phyloP scores from a whole-genome alignment of 2,888 invertebrate species.

The Lampropteryx suffumata region DNA sequence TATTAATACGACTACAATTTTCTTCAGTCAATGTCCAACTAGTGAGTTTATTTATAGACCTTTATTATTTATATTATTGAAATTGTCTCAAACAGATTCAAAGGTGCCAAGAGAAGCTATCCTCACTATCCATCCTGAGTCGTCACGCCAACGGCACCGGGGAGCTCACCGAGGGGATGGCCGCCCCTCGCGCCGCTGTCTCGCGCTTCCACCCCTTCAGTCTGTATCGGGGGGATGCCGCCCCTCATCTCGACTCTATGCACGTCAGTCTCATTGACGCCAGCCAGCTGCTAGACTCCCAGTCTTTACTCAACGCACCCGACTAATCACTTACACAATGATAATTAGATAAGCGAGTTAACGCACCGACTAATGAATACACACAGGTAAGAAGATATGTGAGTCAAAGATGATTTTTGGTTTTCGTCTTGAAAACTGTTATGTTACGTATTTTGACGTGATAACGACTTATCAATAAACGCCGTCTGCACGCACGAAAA shows the following conservation, averaged over 20 bases:
- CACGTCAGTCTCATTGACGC: constrained; percentile 85
- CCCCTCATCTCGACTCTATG: constrained; percentile 58
- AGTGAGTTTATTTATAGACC: too few relatives aligned
- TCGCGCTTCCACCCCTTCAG: constrained; percentile 76
- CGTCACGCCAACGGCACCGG: constrained; percentile 52
- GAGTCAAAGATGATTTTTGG: too few relatives aligned
- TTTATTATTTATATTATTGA: background rate
- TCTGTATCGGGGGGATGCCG: constrained; percentile 40
- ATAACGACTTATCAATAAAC: too few relatives aligned
- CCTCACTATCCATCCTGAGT: constrained; percentile 59
- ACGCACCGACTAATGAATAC: too few relatives aligned
- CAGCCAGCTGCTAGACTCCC: constrained; percentile 86
- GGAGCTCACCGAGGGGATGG: constrained; percentile 18
- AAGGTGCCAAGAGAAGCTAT: constrained; percentile 60
- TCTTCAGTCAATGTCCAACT: too few relatives aligned
- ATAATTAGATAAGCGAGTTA: too few relatives aligned
- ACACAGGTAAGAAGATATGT: too few relatives aligned
- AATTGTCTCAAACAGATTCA: constrained; percentile 56
- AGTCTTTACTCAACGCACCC: constrained; percentile 86
- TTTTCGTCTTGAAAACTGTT: too few relatives aligned
- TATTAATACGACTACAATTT: too few relatives aligned
- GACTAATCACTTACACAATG: constrained; percentile 54
- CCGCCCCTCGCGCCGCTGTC: constrained; percentile 38
- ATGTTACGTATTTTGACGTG: too few relatives aligned
- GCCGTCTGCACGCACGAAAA: too few relatives aligned